Conservation (phyloP, 2,797 vertebrate genomes). For the Halcyon chelicuti region DNA sequence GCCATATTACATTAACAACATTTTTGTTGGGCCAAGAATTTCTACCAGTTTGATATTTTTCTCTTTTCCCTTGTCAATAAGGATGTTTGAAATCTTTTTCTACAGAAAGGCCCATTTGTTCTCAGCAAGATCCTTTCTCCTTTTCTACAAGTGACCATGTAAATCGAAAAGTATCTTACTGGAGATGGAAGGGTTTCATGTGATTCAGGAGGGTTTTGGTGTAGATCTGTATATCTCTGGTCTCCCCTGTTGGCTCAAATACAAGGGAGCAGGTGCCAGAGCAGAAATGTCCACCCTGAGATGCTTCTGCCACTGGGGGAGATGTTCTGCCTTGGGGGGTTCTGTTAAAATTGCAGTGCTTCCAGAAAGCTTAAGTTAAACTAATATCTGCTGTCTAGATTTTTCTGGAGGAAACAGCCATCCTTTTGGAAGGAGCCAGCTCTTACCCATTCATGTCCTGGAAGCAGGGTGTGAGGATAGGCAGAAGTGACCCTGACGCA, state of each 20-base stretch:
- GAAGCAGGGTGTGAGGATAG: background rate
- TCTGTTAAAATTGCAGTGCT: background rate
- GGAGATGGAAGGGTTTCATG: background rate
- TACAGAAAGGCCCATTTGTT: background rate
- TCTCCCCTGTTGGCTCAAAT: background rate
- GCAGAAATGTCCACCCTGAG: background rate
- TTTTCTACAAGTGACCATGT: background rate
- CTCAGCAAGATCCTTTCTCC: background rate
- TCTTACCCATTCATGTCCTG: accelerated
- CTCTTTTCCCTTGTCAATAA: background rate
- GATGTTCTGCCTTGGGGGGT: background rate
- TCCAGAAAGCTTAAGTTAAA: background rate
- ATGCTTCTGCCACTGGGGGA: background rate
- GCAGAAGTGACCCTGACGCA: background rate
- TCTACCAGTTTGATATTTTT: background rate
- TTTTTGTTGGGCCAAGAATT: background rate
- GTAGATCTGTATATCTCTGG: accelerated
- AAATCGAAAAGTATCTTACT: background rate
- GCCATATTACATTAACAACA: background rate
- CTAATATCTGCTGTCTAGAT: background rate
- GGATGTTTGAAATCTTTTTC: background rate
- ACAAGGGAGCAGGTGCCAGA: background rate
- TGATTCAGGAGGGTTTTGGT: background rate
- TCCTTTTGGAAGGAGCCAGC: background rate
- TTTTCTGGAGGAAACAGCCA: background rate